Percentiles rank a stretch among this genome's conserved stretches.
Evolutionary conservation across 64 coral and sea anemone genomes (phyloP).

Genomic region (Acropora tenuis): DNA sequence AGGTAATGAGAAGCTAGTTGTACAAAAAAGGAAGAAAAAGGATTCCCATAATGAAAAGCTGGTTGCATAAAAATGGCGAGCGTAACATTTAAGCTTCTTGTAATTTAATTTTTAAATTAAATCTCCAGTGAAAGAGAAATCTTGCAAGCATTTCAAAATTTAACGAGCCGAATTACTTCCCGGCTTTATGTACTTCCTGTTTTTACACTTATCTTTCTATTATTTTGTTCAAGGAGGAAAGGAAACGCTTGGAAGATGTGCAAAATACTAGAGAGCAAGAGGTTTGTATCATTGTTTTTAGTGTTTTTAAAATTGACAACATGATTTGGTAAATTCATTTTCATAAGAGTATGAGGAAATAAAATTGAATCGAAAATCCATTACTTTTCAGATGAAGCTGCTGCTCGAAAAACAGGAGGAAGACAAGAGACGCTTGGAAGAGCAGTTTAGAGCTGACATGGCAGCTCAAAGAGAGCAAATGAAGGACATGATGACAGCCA

Average conservation of each 20-base stretch:
- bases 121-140: no score
- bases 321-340: neutral
- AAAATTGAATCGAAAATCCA: neutral
- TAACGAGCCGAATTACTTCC: no score
- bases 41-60: no score
- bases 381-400: slow-evolving; percentile 52
- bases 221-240: slow-evolving; percentile 62
- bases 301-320: no score
- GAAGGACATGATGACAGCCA: slow-evolving; percentile 78
- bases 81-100: no score
- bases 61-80: no score
- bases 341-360: neutral
- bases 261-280: slow-evolving; percentile 67
- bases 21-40: no score
- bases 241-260: slow-evolving; percentile 71
- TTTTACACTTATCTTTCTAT: neutral
- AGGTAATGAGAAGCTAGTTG: slow-evolving; percentile 25
- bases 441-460: slow-evolving; percentile 71
- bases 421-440: slow-evolving; percentile 58
- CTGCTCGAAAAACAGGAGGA: neutral
- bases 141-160: no score
- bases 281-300: slow-evolving; percentile 4
- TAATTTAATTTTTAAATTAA: no score
- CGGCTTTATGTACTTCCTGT: no score
- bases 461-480: slow-evolving; percentile 67